Evolutionary conservation across 53 echinoderm and acorn worm genomes (phyloP).

Genomic region (Crossaster papposus): DNA sequence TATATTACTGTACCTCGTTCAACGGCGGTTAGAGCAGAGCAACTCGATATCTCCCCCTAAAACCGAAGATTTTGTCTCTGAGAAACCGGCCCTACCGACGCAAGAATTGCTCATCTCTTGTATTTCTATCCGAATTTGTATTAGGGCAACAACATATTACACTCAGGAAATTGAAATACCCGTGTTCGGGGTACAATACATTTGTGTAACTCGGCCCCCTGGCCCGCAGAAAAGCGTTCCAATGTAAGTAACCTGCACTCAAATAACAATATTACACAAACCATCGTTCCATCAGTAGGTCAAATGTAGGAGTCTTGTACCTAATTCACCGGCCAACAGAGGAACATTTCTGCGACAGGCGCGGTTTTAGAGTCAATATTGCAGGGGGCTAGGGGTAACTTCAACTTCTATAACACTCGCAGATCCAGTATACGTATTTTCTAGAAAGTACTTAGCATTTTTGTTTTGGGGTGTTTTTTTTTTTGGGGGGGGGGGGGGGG

Average conservation of each 20-base stretch:
- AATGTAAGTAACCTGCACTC: neutral
- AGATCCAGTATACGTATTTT: too few species aligned
- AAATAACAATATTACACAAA: neutral
- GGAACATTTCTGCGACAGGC: neutral
- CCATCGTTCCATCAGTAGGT: neutral
- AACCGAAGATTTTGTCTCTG: neutral
- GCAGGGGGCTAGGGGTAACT: too few species aligned
- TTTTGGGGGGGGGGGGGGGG: too few species aligned
- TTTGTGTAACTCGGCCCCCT: neutral
- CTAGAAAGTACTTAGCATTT: too few species aligned
- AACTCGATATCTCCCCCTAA: slow-evolving; percentile 3
- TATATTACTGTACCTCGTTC: neutral
- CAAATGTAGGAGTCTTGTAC: neutral
- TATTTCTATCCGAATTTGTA: neutral
- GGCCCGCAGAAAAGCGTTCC: neutral
- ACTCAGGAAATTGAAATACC: neutral
- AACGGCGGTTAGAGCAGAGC: neutral
- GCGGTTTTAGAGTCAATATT: neutral
- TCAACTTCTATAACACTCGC: too few species aligned
- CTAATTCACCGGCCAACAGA: neutral
- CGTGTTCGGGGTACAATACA: neutral
- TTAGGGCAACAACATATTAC: neutral
- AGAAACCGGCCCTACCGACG: neutral
- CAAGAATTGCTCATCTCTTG: neutral
- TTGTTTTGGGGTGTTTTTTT: too few species aligned